phyloP scores from a whole-genome alignment of 2,888 invertebrate genomes.

The Tetragonisca angustula region DNA sequence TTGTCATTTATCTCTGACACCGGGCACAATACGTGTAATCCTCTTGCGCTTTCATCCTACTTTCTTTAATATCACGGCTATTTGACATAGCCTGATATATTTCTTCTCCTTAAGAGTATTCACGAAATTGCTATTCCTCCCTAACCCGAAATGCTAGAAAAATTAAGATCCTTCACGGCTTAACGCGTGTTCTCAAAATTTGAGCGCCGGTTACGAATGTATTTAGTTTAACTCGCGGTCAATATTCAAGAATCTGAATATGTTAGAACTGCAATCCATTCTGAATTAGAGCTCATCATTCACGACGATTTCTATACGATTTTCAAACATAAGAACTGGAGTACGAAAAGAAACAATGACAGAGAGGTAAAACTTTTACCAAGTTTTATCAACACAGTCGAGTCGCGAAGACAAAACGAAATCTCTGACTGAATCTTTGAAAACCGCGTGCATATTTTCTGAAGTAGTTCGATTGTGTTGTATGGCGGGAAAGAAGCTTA shows the following conservation, averaged over 20 bases:
- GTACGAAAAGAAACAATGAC: not conserved
- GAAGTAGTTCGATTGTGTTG: conserved; percentile 3
- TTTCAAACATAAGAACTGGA: not conserved
- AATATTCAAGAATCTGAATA: not conserved
- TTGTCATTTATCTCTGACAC: conserved; percentile 72
- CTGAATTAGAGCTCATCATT: conserved; percentile 7
- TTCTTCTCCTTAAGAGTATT: conserved; percentile 32
- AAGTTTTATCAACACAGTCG: not conserved
- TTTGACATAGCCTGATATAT: conserved; percentile 61
- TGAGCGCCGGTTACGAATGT: not conserved
- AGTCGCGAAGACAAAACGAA: not conserved
- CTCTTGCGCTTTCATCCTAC: conserved; percentile 65
- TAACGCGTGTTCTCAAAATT: not conserved
- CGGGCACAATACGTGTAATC: conserved; percentile 70
- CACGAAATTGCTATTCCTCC: conserved; percentile 20
- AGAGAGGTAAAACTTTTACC: not conserved
- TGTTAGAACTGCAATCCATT: conserved; percentile 27
- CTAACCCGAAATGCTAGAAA: not conserved
- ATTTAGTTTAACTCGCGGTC: not conserved
- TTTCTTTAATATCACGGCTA: conserved; percentile 64
- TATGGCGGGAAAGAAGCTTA: not conserved
- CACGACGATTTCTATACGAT: not conserved
- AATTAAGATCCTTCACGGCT: not conserved
- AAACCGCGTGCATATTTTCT: conserved; percentile 25
- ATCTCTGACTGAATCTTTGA: conserved; percentile 20